A percentile compares a stretch with the other conserved stretches of the same genome.
phyloP scores from a whole-genome alignment of 1,140 invertebrate genomes.

The Dendroctonus ponderosae region DNA sequence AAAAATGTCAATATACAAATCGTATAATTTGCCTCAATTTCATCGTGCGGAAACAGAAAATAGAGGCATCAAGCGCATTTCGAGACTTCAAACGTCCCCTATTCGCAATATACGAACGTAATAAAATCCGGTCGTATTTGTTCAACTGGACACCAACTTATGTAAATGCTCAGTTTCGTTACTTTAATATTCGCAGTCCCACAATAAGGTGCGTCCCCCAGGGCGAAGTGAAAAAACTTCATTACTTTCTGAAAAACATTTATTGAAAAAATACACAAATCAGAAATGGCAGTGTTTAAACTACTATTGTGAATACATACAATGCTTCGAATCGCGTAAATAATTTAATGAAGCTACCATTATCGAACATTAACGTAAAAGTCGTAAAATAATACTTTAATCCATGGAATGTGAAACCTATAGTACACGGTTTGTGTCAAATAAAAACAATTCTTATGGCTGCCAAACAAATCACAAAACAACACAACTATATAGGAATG shows the following conservation, averaged over 20 bases:
- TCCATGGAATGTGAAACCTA: neutral
- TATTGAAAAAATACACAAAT: constrained; percentile 31
- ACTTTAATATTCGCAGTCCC: too few species aligned
- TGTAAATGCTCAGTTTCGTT: too few species aligned
- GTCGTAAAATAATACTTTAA: constrained; percentile 1
- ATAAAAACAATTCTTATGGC: constrained; percentile 16
- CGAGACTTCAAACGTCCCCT: too few species aligned
- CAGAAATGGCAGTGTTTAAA: constrained; percentile 32
- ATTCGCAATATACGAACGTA: too few species aligned
- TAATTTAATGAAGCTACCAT: constrained; percentile 1
- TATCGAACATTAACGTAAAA: too few species aligned
- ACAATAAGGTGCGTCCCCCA: too few species aligned
- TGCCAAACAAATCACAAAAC: constrained; percentile 27
- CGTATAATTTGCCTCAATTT: too few species aligned
- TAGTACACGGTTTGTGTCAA: neutral
- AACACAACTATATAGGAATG: constrained; percentile 18
- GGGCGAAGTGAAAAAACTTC: neutral
- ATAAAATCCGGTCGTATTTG: too few species aligned
- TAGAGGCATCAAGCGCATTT: too few species aligned
- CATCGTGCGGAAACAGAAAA: too few species aligned
- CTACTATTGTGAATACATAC: constrained; percentile 13
- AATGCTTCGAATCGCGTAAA: constrained; percentile 6
- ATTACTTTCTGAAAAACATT: constrained; percentile 21
- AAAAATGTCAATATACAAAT: too few species aligned
- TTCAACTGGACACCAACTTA: too few species aligned